A percentile compares a stretch with the other conserved stretches of the same genome.
Evolutionary conservation across 2,797 vertebrate genomes (phyloP).

Genomic region (Aldrovandia affinis): DNA sequence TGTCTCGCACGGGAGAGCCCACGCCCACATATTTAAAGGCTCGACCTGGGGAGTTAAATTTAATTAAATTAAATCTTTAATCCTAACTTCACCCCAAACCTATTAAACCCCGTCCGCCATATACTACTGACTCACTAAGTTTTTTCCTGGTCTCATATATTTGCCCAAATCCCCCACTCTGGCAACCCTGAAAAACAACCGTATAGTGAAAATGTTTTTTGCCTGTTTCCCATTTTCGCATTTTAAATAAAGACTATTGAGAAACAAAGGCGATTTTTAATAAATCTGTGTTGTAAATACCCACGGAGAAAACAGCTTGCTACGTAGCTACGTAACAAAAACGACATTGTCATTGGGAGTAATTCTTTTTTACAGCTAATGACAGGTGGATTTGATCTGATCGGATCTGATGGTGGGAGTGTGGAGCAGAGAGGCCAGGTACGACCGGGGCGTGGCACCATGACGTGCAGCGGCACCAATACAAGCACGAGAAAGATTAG

Average conservation of each 20-base stretch:
- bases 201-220: too few relatives aligned
- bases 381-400: conserved; percentile 3
- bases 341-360: background rate
- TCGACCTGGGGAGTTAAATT: background rate
- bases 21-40: conserved; percentile 30
- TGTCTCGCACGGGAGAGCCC: conserved; percentile 25
- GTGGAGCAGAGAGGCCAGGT: background rate
- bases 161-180: too few relatives aligned
- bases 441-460: background rate
- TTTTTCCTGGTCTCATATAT: too few relatives aligned
- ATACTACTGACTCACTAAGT: too few relatives aligned
- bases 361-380: background rate
- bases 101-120: too few relatives aligned
- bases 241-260: background rate
- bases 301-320: background rate
- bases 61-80: background rate
- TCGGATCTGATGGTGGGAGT: background rate
- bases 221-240: too few relatives aligned
- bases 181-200: too few relatives aligned
- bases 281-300: background rate
- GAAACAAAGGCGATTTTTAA: too few relatives aligned
- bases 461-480: background rate
- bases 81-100: background rate
- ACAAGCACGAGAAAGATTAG: background rate
- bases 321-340: background rate